phyloP scores from a whole-genome alignment of 2,113 vertebrate genomes.

The Nyctereutes procyonoides region DNA sequence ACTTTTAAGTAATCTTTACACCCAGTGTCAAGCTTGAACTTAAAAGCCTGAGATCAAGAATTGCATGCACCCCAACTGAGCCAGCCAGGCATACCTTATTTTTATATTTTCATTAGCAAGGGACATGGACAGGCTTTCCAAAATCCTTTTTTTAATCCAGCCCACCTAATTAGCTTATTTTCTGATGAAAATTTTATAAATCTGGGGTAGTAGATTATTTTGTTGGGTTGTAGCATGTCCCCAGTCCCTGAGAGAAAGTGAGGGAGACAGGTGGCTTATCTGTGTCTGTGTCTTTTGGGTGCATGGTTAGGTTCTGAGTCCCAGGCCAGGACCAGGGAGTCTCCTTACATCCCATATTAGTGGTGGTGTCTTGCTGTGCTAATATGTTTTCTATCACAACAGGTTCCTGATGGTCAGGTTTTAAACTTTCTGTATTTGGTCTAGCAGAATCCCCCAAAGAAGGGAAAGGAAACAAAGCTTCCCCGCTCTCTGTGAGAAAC shows the following conservation, averaged over 20 bases:
- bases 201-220: too few species aligned
- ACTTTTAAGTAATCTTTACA: not conserved
- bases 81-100: not conserved
- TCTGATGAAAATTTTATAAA: not conserved
- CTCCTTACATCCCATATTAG: fast-evolving
- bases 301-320: not conserved
- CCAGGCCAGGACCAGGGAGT: not conserved
- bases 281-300: fast-evolving
- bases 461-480: conserved; percentile 85
- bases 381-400: not conserved
- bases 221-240: not conserved
- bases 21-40: not conserved
- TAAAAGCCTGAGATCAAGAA: not conserved
- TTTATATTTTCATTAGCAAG: not conserved
- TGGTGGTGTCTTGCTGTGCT: not conserved
- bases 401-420: not conserved
- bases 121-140: not conserved
- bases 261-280: not conserved
- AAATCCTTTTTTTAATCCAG: not conserved
- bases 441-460: conserved; percentile 89
- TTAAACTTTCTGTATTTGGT: not conserved
- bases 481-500: conserved; percentile 87
- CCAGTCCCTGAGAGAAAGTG: not conserved
- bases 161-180: not conserved
- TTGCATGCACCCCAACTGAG: not conserved